Percentiles rank a stretch among this genome's conserved stretches.
Evolutionary conservation across 2,888 invertebrate genomes (phyloP).

Genomic region (Cataglyphis cursor): DNA sequence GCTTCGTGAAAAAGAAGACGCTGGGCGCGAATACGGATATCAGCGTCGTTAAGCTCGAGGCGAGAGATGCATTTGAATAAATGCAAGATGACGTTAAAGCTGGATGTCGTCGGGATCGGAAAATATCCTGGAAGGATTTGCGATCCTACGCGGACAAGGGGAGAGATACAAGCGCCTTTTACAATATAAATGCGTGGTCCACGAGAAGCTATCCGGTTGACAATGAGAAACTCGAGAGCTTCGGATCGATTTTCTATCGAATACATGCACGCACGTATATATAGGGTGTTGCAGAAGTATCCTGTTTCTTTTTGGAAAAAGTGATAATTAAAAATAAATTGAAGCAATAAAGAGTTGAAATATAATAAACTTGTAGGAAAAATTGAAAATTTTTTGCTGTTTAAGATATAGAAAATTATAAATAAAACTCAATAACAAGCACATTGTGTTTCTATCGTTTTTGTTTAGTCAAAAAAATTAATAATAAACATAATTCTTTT

Average conservation of each 20-base stretch:
- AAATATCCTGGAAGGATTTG: slow-evolving; percentile 69
- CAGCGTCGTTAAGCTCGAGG: slow-evolving; percentile 48
- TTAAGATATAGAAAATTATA: neutral
- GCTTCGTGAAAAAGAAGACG: slow-evolving; percentile 46
- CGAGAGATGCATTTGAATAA: slow-evolving; percentile 46
- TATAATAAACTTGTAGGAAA: neutral
- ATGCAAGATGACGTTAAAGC: slow-evolving; percentile 51
- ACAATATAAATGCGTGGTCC: slow-evolving; percentile 71
- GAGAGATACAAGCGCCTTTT: slow-evolving; percentile 60
- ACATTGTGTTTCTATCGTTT: neutral
- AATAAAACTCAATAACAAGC: neutral
- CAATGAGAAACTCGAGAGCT: slow-evolving; percentile 64
- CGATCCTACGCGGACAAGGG: slow-evolving; percentile 57
- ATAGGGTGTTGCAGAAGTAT: slow-evolving; percentile 48
- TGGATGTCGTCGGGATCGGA: slow-evolving; percentile 46
- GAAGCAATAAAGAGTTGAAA: neutral
- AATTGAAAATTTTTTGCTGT: neutral
- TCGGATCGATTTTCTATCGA: slow-evolving; percentile 63
- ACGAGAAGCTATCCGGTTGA: slow-evolving; percentile 57
- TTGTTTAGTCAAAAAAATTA: neutral
- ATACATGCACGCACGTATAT: slow-evolving; percentile 64
- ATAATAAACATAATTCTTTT: neutral
- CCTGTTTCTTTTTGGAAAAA: neutral
- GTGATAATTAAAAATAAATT: neutral
- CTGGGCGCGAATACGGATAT: slow-evolving; percentile 35